Evolutionary conservation across 2,888 invertebrate species (phyloP), one percentile per base, ranked within the genome.

Genomic region (Limnephilus lunatus): DNA sequence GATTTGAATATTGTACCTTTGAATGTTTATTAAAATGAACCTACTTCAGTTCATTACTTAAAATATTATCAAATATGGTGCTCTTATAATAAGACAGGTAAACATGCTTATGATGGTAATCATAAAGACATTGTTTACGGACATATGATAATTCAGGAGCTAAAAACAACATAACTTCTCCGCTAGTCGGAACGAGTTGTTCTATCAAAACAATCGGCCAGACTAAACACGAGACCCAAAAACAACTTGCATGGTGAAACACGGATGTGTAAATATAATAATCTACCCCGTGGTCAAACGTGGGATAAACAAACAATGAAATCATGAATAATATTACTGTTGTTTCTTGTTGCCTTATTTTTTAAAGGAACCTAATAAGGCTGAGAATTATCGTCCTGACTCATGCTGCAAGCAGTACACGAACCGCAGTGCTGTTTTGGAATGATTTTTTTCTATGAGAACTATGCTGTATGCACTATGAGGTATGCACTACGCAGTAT

Each of bases 121-220:
- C 68, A 81, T 39, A 81, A 81, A 89, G 19, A 80, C 31, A 89
- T 39, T 81, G 88, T 89, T 81, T 81, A 81, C 88, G 80, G 88
- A 44, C 30, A 31, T 12, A 30, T 82, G 85, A 30, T 86, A 81
- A 89, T 89, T 81, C 88, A n/a, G 12, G 81, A 32, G n/a, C 87
- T 81, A 90, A 30, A 39, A 83, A 90, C 48, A 90, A 90, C 82
- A 90, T 31, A 90, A 81, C 90, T n/a, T 90, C 31, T n/a, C 30
- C 82, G 25, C 68, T 68, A 68, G 53, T 19, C 25, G 53, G 25
- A 25, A 25, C 19, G 25, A 25, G 90, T 48, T 82, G 90, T 53
- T 90, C 90, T 90, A 82, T 90, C 90, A 90, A 82, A 90, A 90
- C 90, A 90, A 31, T 90, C 82, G 48, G 48, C 90, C 31, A 90